Base-by-base conservation (phyloP, 1,140 invertebrate genomes). In the Drosophila santomea region DNA sequence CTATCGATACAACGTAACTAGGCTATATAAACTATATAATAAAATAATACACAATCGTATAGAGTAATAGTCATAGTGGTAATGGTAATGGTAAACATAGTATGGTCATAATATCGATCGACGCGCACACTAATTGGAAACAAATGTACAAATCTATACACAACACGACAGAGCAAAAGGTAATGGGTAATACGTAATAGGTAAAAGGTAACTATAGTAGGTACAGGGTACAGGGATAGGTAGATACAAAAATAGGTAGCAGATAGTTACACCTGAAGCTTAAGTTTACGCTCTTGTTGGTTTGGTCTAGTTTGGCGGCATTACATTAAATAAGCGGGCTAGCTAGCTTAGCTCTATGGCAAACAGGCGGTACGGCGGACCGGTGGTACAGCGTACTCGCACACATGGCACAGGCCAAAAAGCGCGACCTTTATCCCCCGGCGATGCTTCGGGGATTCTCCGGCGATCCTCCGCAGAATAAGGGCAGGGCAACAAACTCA, bases 201-300 rank as follows among this genome's bases (percentile, higher is more conserved):
- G 5, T 25, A 36, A 15, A 32, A 28, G 7, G 4, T 44, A 17
- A 17, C 20, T 41, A 47, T 47, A 56, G 36, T 28, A 43, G 38
- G n/a, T 15, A 17, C 10, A 43, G n/a, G 11, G n/a, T 38, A 56
- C 12, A 41, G 38, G 28, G 23, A 7, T 38, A 38, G 36, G 11
- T 38, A 41, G 38, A 41, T 56, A 28, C 38, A 56, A 48, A 38
- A 25, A 43, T 56, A 54, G 43, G 56, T 39, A 15, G 45, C 48
- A 51, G 51, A 48, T 67, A 55, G 38, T 63, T 80, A 77, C 58
- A 86, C 74, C 83, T 82, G 83, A 88, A 78, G 66, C 82, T 86
- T 88, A 86, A 88, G 51, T 76, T 82, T 82, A 86, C 83, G 82
- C 75, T 86, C 79, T 85, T 50, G 73, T 85, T 82, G 79, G 74